A percentile compares a stretch with the other conserved stretches of the same genome.
phyloP scores from a whole-genome alignment of 2,888 invertebrate genomes.

The Mylabris sibirica region DNA sequence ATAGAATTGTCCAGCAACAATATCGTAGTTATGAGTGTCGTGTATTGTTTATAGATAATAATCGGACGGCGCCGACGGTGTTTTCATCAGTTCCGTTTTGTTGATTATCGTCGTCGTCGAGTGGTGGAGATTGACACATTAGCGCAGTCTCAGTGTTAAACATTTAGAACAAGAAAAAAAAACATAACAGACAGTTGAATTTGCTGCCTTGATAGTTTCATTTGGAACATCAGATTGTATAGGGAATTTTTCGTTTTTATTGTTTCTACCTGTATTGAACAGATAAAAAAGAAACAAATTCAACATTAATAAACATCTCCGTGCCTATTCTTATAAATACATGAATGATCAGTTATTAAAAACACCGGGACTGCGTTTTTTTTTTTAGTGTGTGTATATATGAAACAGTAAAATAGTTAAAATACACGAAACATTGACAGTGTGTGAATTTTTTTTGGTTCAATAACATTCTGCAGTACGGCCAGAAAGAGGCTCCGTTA shows the following conservation, averaged over 20 bases:
- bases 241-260: neutral
- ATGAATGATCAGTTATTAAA: neutral
- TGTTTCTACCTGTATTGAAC: neutral
- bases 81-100: neutral
- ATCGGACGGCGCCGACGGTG: neutral
- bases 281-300: neutral
- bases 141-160: constrained; percentile 13
- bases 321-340: constrained; percentile 4
- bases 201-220: constrained; percentile 5
- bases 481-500: constrained; percentile 22
- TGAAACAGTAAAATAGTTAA: neutral
- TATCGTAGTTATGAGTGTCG: neutral
- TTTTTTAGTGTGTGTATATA: neutral
- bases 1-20: neutral
- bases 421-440: constrained; percentile 13
- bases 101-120: neutral
- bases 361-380: neutral
- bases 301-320: neutral
- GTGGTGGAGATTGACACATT: constrained; percentile 7
- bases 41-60: constrained; percentile 1
- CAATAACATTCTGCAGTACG: constrained; percentile 37
- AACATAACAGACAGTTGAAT: constrained; percentile 1
- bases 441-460: constrained; percentile 23
- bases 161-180: neutral
- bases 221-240: neutral